A percentile compares a stretch with the other conserved stretches of the same genome.
Evolutionary conservation across 1,140 invertebrate genomes (phyloP).

Genomic region (Musca domestica): DNA sequence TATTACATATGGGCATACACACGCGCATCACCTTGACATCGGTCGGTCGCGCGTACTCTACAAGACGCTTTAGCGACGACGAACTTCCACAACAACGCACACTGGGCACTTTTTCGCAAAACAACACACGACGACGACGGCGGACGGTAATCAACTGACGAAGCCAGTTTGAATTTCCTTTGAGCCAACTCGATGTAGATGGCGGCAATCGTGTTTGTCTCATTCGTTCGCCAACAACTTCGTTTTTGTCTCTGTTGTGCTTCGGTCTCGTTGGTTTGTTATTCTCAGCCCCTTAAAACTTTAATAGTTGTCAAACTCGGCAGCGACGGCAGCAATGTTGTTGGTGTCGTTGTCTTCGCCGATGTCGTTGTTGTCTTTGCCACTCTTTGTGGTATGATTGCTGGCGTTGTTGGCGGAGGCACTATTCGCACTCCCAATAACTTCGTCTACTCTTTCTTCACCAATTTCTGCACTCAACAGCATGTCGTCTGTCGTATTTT

Average conservation of each 20-base stretch:
- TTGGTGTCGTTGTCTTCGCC: no score
- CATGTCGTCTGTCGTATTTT: no score
- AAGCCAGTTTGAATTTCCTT: conserved; percentile 17
- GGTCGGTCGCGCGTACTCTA: no score
- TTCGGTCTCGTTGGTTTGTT: neutral
- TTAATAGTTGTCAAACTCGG: conserved; percentile 1
- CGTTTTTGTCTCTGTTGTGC: no score
- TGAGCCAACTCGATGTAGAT: neutral
- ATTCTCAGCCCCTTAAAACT: conserved; percentile 4
- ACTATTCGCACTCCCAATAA: no score
- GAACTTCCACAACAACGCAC: neutral
- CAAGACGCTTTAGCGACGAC: no score
- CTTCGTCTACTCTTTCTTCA: no score
- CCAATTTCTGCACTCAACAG: no score
- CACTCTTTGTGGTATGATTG: neutral
- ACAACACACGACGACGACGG: conserved; percentile 14
- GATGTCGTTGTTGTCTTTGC: neutral
- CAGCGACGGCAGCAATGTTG: no score
- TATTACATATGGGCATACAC: neutral
- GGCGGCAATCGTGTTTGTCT: neutral
- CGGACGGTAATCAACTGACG: conserved; percentile 18
- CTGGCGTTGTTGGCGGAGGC: neutral
- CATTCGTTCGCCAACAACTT: no score
- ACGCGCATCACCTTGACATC: conserved; percentile 16
- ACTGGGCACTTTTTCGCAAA: conserved; percentile 13